A percentile compares a stretch with the other conserved stretches of the same genome.
Evolutionary conservation across 2,888 invertebrate species (phyloP).

Genomic region (Maniola hyperantus): DNA sequence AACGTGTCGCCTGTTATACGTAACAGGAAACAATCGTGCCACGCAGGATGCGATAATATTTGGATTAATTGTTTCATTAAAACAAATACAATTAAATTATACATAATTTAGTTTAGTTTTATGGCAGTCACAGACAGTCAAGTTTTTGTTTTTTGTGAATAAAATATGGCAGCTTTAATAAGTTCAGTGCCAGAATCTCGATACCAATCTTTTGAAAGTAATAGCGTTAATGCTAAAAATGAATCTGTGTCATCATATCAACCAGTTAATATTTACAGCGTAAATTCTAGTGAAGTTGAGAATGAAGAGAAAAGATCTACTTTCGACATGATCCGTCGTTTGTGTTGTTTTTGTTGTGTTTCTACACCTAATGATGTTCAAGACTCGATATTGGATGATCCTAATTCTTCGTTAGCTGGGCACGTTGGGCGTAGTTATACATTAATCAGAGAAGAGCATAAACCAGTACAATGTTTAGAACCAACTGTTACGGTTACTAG

Average conservation of each 20-base stretch:
- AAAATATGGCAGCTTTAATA: slow-evolving; percentile 55
- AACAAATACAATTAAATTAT: slow-evolving; percentile 45
- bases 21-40: slow-evolving; percentile 71
- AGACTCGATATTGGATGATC: slow-evolving; percentile 54
- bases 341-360: slow-evolving; percentile 59
- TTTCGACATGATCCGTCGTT: slow-evolving; percentile 51
- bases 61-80: slow-evolving; percentile 62
- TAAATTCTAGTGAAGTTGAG: slow-evolving; percentile 41
- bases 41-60: slow-evolving; percentile 71
- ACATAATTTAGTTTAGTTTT: slow-evolving; percentile 51
- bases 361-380: slow-evolving; percentile 44
- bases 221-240: slow-evolving; percentile 45
- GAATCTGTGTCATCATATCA: slow-evolving; percentile 47
- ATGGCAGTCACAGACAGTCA: slow-evolving; percentile 15
- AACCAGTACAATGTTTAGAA: slow-evolving; percentile 34
- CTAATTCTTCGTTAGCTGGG: slow-evolving; percentile 60
- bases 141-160: slow-evolving; percentile 49
- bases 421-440: slow-evolving; percentile 63
- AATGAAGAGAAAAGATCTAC: slow-evolving; percentile 48
- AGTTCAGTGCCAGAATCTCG: slow-evolving; percentile 52
- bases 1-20: slow-evolving; percentile 52
- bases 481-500: slow-evolving; percentile 48
- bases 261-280: slow-evolving; percentile 61
- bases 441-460: slow-evolving; percentile 49
- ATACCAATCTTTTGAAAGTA: slow-evolving; percentile 61